Base-by-base conservation (phyloP, 2,888 invertebrate genomes). In the Epinotia ramella region DNA sequence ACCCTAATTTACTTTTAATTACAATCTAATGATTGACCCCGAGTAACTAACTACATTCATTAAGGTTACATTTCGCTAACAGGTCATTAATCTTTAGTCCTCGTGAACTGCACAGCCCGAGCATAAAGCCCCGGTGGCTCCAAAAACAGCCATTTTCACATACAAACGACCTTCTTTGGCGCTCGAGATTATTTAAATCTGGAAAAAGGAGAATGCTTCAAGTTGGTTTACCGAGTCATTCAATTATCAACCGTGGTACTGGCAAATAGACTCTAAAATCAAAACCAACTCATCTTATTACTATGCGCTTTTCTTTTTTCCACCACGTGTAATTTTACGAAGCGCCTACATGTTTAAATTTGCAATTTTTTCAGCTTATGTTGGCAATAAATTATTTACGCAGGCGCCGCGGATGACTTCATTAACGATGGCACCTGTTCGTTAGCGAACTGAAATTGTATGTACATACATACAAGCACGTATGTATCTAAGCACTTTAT, bases 281-380 rank as follows among this genome's bases (percentile, higher is more conserved):
- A 33, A 20, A 24, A n/a, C 0, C 7, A 40, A 12, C 0, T 13
- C 40, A 44, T 16, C 7, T 5, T 12, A n/a, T 13, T 20, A 12
- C n/a, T 9, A 59, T 20, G 16, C 1, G 13, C 5, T 16, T 20
- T 68, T 59, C 20, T 13, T 44, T 12, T 59, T 44, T 3, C 16
- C 63, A 71, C 53, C 70, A 56, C 44, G 62, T 67, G 72, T 76
- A 62, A 72, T 67, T 67, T 76, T 57, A 57, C 62, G 28, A 56
- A 62, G 76, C 76, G 72, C 76, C 72, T 76, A 76, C 76, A 76
- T 72, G 76, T 72, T 76, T 76, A 72, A 76, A 72, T 72, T 76
- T 72, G 72, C 72, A 76, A 67, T 76, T 76, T 75, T 76, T 72
- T 63, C 20, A 49, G 72, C 62, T 76, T 72, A 76, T 66, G 67